Conservation (phyloP, 2,113 vertebrate species). For the Epinephelus cyanopodus region DNA sequence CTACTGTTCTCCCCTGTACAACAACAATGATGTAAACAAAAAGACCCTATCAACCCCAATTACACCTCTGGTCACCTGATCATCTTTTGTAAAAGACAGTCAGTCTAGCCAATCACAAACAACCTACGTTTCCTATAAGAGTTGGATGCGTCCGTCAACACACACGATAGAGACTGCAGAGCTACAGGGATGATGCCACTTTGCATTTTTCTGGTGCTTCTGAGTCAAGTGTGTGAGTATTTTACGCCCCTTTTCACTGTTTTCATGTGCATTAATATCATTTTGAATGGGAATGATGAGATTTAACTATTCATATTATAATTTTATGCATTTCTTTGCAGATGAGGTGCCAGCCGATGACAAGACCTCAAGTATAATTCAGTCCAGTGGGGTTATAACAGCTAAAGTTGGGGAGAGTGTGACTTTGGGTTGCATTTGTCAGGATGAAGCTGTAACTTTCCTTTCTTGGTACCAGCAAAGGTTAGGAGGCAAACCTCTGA, state of each 20-base stretch:
- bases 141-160: not conserved
- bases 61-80: slow-evolving; percentile 6
- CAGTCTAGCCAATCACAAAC: slow-evolving; percentile 64
- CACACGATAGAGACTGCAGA: slow-evolving; percentile 21
- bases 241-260: not conserved
- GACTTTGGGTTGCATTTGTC: slow-evolving; percentile 50
- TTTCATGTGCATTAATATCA: not conserved
- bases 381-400: slow-evolving; percentile 39
- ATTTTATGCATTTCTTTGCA: not conserved
- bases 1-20: not conserved
- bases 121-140: slow-evolving; percentile 44
- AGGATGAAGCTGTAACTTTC: slow-evolving; percentile 5
- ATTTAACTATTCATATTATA: not conserved
- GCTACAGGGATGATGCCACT: slow-evolving; percentile 40
- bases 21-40: not conserved
- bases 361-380: slow-evolving; percentile 7
- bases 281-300: fast-evolving
- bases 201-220: slow-evolving; percentile 39
- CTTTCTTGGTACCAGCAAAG: slow-evolving; percentile 69
- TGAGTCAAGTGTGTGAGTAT: slow-evolving; percentile 59
- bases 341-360: not conserved
- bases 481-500: slow-evolving; percentile 39
- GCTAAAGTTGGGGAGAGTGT: slow-evolving; percentile 36
- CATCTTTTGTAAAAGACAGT: not conserved
- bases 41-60: not conserved